phyloP scores from a whole-genome alignment of 2,113 vertebrate species.

The Clarias magur region DNA sequence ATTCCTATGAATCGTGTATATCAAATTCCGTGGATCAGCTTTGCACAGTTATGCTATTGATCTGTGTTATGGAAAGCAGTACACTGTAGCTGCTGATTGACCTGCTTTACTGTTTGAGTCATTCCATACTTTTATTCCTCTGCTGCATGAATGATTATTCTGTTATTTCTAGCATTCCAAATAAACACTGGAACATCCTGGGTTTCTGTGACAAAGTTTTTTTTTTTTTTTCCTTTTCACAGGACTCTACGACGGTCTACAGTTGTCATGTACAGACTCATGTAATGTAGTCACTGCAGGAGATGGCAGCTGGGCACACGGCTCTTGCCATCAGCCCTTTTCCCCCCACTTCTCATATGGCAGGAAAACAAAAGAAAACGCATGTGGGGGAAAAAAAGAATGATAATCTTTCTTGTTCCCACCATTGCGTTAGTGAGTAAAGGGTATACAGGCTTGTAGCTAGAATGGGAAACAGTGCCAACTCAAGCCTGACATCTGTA shows the following conservation, averaged over 20 bases:
- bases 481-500: slow-evolving; percentile 80
- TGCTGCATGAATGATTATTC: slow-evolving; percentile 15
- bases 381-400: slow-evolving; percentile 27
- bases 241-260: slow-evolving; percentile 47
- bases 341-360: slow-evolving; percentile 36
- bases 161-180: neutral
- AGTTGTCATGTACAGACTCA: slow-evolving; percentile 47
- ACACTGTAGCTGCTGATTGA: slow-evolving; percentile 35
- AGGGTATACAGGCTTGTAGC: slow-evolving; percentile 59
- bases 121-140: neutral
- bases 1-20: slow-evolving; percentile 67
- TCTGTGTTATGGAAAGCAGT: slow-evolving; percentile 60
- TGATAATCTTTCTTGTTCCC: slow-evolving; percentile 40
- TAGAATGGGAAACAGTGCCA: slow-evolving; percentile 75
- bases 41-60: slow-evolving; percentile 70
- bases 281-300: slow-evolving; percentile 60
- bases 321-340: slow-evolving; percentile 70
- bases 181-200: neutral
- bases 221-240: neutral
- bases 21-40: slow-evolving; percentile 71
- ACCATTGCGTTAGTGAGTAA: slow-evolving; percentile 51
- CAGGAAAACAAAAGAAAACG: slow-evolving; percentile 28
- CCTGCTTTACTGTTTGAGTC: slow-evolving; percentile 12
- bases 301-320: slow-evolving; percentile 57
- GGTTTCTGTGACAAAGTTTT: neutral